phyloP scores from a whole-genome alignment of 2,797 vertebrate species.

The Sebastes diaconus region DNA sequence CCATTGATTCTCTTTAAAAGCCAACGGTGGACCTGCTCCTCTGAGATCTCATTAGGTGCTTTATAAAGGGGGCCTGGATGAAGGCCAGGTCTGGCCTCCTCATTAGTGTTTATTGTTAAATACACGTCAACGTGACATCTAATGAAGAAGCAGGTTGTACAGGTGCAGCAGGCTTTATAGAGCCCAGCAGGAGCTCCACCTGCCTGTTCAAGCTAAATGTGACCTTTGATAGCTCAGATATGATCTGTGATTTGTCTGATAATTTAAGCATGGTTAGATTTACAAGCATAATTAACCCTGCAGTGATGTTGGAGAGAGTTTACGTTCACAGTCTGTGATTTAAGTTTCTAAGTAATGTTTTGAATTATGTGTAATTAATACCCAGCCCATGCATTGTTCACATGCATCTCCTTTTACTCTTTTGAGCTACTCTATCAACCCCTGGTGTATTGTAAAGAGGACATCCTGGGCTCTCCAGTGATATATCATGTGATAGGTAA shows the following conservation, averaged over 20 bases:
- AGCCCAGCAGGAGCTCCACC: background rate
- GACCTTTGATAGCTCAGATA: background rate
- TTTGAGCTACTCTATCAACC: background rate
- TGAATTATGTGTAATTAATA: background rate
- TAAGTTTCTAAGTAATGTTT: background rate
- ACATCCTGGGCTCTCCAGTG: background rate
- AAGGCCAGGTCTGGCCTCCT: constrained; percentile 22
- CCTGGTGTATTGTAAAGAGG: background rate
- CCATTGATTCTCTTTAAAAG: background rate
- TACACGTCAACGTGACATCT: background rate
- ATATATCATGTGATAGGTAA: background rate
- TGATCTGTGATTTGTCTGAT: background rate
- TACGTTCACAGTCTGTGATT: background rate
- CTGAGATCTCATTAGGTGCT: constrained; percentile 23
- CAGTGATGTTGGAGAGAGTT: background rate
- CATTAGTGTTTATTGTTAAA: constrained; percentile 15
- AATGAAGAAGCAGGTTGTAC: background rate
- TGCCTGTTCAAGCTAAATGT: background rate
- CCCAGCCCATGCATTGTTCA: background rate
- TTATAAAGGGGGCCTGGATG: constrained; percentile 7
- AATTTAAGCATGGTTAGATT: background rate
- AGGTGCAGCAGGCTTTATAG: background rate
- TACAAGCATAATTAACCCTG: background rate
- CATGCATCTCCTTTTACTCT: background rate
- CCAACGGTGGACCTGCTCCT: background rate